Evolutionary conservation across 2,113 vertebrate genomes (phyloP).

Genomic region (Zapus hudsonius): DNA sequence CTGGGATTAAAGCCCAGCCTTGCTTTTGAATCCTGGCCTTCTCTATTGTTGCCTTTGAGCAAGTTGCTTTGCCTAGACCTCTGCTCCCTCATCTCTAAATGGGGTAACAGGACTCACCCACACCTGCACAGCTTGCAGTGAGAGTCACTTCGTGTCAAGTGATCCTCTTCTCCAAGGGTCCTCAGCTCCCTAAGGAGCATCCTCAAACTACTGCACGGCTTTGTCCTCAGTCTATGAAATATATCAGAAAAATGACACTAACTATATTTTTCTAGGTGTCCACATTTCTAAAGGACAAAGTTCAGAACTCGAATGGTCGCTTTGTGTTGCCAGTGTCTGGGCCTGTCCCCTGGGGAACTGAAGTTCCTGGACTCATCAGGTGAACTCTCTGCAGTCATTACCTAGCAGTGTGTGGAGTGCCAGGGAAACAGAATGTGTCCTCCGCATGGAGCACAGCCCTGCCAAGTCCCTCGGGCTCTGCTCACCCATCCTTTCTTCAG

Average conservation of each 20-base stretch:
- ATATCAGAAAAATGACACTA: slow-evolving; percentile 26
- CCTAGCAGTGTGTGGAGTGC: not conserved
- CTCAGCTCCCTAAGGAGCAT: not conserved
- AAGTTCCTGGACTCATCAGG: slow-evolving; percentile 95
- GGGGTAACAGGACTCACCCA: too few relatives aligned
- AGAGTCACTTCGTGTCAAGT: not conserved
- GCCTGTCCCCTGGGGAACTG: slow-evolving; percentile 94
- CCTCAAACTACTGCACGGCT: not conserved
- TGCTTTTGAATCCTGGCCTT: not conserved
- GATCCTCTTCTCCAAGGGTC: not conserved
- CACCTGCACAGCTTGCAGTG: not conserved
- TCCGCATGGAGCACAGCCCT: not conserved
- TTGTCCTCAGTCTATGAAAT: slow-evolving; percentile 6
- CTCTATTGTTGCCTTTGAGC: not conserved
- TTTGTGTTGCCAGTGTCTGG: slow-evolving; percentile 95
- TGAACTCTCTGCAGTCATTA: slow-evolving; percentile 70
- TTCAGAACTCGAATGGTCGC: slow-evolving; percentile 97
- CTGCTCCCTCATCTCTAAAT: slow-evolving; percentile 17
- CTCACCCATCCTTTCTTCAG: not conserved
- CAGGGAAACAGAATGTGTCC: not conserved
- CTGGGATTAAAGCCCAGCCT: not conserved
- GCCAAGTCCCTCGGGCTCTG: not conserved
- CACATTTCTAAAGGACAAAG: slow-evolving; percentile 98
- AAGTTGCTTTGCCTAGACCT: not conserved
- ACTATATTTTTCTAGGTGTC: slow-evolving; percentile 89